Percentiles rank a stretch among this genome's conserved stretches.
Conservation (phyloP, 2,888 invertebrate genomes). For the Belgica antarctica region DNA sequence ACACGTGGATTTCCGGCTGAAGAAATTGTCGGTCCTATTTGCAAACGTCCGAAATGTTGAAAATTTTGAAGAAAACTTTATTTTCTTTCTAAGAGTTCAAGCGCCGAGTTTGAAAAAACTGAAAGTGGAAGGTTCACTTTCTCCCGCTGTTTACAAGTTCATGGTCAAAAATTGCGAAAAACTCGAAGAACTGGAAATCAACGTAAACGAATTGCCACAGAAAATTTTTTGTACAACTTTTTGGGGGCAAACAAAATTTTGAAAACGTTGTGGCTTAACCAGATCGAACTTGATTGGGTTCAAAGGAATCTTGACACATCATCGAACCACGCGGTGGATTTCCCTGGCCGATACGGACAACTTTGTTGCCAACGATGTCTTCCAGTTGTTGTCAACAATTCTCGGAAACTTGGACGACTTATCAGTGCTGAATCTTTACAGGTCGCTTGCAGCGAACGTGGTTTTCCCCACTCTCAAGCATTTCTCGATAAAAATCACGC, state of each 20-base stretch:
- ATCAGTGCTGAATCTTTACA: slow-evolving; percentile 2
- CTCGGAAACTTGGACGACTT: neutral
- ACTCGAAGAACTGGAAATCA: neutral
- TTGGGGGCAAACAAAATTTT: neutral
- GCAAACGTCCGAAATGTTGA: neutral
- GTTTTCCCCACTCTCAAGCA: neutral
- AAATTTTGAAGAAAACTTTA: slow-evolving; percentile 10
- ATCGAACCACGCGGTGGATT: neutral
- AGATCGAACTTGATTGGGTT: slow-evolving; percentile 2
- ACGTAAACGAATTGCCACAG: neutral
- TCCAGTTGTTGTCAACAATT: neutral
- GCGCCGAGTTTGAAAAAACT: neutral
- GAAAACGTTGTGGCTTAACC: neutral
- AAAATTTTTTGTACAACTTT: slow-evolving; percentile 19
- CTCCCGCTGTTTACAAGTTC: neutral
- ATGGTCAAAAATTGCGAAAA: neutral
- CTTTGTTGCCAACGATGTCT: neutral
- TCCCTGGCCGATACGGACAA: slow-evolving; percentile 9
- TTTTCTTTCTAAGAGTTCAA: neutral
- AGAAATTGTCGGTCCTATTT: neutral
- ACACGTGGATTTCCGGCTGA: neutral
- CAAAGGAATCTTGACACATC: neutral
- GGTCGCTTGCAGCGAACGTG: neutral
- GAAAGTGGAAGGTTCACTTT: neutral
- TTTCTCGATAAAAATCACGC: slow-evolving; percentile 17